phyloP scores from a whole-genome alignment of 2,797 vertebrate genomes.

The Diplodus puntazzo region DNA sequence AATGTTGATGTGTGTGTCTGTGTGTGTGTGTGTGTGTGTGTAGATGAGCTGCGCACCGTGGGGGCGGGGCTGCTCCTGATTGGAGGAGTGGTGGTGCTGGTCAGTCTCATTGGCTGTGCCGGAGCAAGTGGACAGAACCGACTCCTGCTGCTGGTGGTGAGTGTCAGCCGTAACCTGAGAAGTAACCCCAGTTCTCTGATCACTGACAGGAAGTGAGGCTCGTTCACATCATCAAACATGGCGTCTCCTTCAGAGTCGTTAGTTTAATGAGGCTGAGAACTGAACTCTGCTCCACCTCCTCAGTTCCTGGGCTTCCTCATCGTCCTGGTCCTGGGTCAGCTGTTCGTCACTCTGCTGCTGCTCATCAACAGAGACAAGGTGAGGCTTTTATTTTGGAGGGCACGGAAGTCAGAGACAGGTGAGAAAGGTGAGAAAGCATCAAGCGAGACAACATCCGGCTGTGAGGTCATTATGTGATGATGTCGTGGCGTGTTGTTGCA shows the following conservation, averaged over 20 bases:
- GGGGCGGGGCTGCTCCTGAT: constrained; percentile 72
- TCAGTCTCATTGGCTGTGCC: constrained; percentile 65
- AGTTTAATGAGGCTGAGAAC: no score
- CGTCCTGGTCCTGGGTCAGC: constrained; percentile 73
- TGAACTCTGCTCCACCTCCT: constrained; percentile 16
- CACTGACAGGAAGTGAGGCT: not conserved
- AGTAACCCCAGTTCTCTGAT: not conserved
- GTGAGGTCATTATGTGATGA: no score
- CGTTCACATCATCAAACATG: no score
- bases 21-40: constrained; percentile 27
- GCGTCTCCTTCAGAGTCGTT: no score
- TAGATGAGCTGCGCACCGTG: constrained; percentile 61
- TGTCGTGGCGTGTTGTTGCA: no score
- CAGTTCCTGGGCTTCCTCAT: constrained; percentile 74
- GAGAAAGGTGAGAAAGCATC: no score
- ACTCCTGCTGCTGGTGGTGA: constrained; percentile 73
- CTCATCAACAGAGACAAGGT: constrained; percentile 57
- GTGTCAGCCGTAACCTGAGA: constrained; percentile 15
- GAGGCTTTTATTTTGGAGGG: constrained; percentile 12
- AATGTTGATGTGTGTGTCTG: no score
- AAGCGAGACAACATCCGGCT: no score
- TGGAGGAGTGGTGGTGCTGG: constrained; percentile 66
- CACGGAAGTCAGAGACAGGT: no score
- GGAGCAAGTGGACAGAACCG: constrained; percentile 50
- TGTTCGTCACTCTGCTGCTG: constrained; percentile 72